Evolutionary conservation across 1,140 invertebrate genomes (phyloP), one percentile per base, ranked within the genome.

Genomic region (Drosophila biarmipes): DNA sequence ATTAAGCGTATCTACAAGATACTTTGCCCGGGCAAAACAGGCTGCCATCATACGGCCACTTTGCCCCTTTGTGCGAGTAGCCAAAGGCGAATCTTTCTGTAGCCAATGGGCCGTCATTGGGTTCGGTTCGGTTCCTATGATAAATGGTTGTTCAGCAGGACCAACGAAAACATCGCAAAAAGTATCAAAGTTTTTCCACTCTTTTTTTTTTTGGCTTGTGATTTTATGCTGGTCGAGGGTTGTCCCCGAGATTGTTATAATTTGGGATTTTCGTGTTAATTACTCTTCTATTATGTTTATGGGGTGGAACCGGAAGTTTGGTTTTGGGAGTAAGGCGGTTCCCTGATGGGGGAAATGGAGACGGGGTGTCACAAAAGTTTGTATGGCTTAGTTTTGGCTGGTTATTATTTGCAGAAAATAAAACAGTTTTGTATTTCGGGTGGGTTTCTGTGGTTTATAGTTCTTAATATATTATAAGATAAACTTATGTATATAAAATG

Each of bases 191-290:
- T 73, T 73, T 62, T 59, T 55, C 58, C 17, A 29, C 52, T 27
- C 68, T 58, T 54, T 42, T 43, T 4, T 24, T 24, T 24, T 24
- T 24, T 24, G 24, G 24, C 5, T 38, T 38, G 43, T 52, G 55
- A 66, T 71, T 64, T 53, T 59, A 81, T 73, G 63, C 56, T 71
- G 57, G 61, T 62, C 59, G 66, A 66, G 64, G 80, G 69, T 71
- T 73, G 63, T 59, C 53, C 45, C 48, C 68, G 82, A 48, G 51
- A 82, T 81, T 76, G 78, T 82, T 89, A 89, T 87, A 82, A 76
- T 89, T 85, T 89, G 84, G 74, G 84, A 87, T 82, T 87, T 84
- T 82, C 86, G 82, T 89, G 82, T 87, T 87, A 87, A 87, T 87
- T 87, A 87, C 82, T 89, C 66, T 82, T 78, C 66, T 66, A 87